Evolutionary conservation across 2,888 invertebrate genomes (phyloP), one percentile per base, ranked within the genome.

Genomic region (Cybosia mesomella): DNA sequence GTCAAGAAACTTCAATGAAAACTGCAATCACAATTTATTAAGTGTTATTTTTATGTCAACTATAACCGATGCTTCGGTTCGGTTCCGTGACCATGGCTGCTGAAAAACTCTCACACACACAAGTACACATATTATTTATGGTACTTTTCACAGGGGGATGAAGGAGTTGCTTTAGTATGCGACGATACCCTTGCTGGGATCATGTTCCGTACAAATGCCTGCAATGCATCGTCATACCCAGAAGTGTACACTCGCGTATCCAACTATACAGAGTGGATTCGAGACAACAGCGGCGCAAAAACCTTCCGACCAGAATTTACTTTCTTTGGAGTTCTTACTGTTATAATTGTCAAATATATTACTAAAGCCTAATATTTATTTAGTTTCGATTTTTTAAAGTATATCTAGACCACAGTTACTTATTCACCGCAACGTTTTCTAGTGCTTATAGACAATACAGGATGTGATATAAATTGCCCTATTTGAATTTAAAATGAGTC

Each of bases 181-280:
- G 78, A 74, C 8, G 84, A 84, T 10, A 82, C 80, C 9, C 76
- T 91, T 18, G 85, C 89, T 0, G 91, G 91, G 1, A 69, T 91
- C 8, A 73, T 90, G 0, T 83, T 87, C 39, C 28, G 80, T 2
- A 82, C 79, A 0, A 85, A 85, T 66, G 54, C 63, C 1, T 90
- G 90, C 68, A 8, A 43, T 0, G 11, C 60, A 2, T 76, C 80
- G 0, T 73, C 85, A 0, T 81, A 63, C 53, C 91, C 91, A 18
- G 91, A 91, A 71, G 67, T 91, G 1, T 91, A 90, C 73, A 86
- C 88, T 3, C 82, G 88, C 36, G 84, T 91, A 0, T 83, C 87
- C 2, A 86, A 88, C 79, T 90, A 90, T 66, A 85, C 87, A 0
- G 71, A 75, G 0, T 91, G 89, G 90, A 86, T 91, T 18, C 75